A percentile compares a stretch with the other conserved stretches of the same genome.
phyloP scores from a whole-genome alignment of 2,888 invertebrate species.

The Amphipyra tragopoginis region DNA sequence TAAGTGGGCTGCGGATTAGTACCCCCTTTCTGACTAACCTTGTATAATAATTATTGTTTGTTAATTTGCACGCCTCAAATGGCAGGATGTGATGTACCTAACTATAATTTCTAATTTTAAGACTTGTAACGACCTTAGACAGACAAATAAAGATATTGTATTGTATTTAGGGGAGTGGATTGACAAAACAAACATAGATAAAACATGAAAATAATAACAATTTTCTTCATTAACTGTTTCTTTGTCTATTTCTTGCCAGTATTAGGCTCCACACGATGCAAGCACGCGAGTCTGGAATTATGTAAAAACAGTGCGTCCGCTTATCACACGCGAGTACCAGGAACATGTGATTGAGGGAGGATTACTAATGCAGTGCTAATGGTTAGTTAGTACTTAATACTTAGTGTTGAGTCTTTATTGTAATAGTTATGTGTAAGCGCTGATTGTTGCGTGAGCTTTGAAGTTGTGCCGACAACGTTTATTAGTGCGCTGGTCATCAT shows the following conservation, averaged over 20 bases:
- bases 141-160: no score
- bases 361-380: neutral
- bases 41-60: no score
- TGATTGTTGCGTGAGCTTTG: slow-evolving; percentile 25
- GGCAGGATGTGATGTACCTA: no score
- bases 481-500: neutral
- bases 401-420: slow-evolving; percentile 26
- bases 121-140: no score
- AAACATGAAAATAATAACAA: slow-evolving; percentile 20
- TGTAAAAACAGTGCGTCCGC: slow-evolving; percentile 4
- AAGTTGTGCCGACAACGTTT: slow-evolving; percentile 12
- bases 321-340: slow-evolving; percentile 27
- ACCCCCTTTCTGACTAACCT: no score
- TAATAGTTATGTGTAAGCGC: slow-evolving; percentile 12
- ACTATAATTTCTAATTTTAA: no score
- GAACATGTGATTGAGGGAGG: slow-evolving; percentile 6
- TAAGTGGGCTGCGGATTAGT: no score
- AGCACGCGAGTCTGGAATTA: slow-evolving; percentile 17
- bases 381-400: neutral
- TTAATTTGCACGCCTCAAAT: no score
- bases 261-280: slow-evolving; percentile 1
- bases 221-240: slow-evolving; percentile 11
- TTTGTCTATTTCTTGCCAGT: slow-evolving; percentile 17
- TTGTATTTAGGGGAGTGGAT: neutral
- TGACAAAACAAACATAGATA: neutral